A percentile compares a stretch with the other conserved stretches of the same genome.
Conservation (phyloP, 2,113 vertebrate species). For the Jacana jacana region DNA sequence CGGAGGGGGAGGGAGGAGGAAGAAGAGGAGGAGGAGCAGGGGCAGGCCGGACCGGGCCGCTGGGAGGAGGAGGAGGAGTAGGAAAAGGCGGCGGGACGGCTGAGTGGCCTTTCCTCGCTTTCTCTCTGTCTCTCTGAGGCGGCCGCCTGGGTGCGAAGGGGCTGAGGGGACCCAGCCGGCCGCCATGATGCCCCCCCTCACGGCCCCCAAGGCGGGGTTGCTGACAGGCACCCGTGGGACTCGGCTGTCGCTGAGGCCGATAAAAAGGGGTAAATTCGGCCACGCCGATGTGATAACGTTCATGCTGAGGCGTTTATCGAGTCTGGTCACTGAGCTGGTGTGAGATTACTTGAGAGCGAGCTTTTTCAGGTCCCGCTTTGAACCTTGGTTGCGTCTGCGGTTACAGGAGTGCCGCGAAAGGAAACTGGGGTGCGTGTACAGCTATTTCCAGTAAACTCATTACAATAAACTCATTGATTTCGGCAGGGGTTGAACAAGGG, state of each 20-base stretch:
- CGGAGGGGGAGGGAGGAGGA: slow-evolving; percentile 44
- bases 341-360: rapidly evolving
- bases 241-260: rapidly evolving
- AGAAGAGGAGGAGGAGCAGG: slow-evolving; percentile 22
- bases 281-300: neutral
- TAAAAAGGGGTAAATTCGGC: rapidly evolving
- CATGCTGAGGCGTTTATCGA: neutral
- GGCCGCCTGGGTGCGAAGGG: rapidly evolving
- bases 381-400: rapidly evolving
- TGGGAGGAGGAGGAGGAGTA: neutral
- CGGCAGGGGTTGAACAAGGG: neutral
- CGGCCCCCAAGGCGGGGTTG: no score
- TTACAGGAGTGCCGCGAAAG: neutral
- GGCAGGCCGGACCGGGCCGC: neutral
- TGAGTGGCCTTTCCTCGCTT: rapidly evolving
- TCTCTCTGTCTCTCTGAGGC: neutral
- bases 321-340: neutral
- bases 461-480: no score
- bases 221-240: no score
- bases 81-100: neutral
- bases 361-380: no score
- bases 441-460: neutral
- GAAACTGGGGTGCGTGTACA: rapidly evolving
- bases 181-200: neutral
- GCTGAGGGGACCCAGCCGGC: no score